Evolutionary conservation across 2,888 invertebrate genomes (phyloP), one percentile per base, ranked within the genome.

Genomic region (Eucriotettix oculatus): DNA sequence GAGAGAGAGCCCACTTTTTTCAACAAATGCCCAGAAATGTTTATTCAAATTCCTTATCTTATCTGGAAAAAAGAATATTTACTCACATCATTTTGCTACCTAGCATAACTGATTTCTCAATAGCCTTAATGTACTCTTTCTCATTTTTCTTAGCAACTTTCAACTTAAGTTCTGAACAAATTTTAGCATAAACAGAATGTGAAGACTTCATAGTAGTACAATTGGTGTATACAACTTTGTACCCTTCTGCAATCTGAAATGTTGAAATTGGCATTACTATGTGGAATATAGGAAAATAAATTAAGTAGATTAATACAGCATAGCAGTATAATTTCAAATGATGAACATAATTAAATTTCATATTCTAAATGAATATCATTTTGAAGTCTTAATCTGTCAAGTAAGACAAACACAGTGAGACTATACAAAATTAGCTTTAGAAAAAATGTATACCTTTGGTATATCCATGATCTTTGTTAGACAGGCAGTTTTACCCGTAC

Each of bases 401-500:
- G 57, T 40, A 43, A 16, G 54, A 17, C 58, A 29, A 29, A 29
- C 29, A 29, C 29, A 29, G 29, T 29, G 29, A 5, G 29, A 29
- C 29, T 29, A 7, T 29, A 29, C 29, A 29, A 5, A 29, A 29
- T 29, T 29, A 29, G 29, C 29, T 7, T 29, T 29, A 29, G 29
- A 29, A n/a, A 44, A 42, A 42, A 44, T 60, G 48, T 65, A 70
- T 69, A 87, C 84, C 74, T 85, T 78, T 14, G 84, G 74, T 55
- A 82, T 75, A 48, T 83, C 76, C 60, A 94, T 74, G 60, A 92
- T 81, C 64, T 86, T 80, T 0, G 84, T 84, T 16, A 97, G 75
- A 62, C 88, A 86, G 0, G 94, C 95, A 0, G 96, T 96, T 76
- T 97, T 97, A 1, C 95, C 98, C 1, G 98, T 98, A 9, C 98